Evolutionary conservation across 2,888 invertebrate genomes (phyloP), one percentile per base, ranked within the genome.

Genomic region (Drosophila nigritarsus): DNA sequence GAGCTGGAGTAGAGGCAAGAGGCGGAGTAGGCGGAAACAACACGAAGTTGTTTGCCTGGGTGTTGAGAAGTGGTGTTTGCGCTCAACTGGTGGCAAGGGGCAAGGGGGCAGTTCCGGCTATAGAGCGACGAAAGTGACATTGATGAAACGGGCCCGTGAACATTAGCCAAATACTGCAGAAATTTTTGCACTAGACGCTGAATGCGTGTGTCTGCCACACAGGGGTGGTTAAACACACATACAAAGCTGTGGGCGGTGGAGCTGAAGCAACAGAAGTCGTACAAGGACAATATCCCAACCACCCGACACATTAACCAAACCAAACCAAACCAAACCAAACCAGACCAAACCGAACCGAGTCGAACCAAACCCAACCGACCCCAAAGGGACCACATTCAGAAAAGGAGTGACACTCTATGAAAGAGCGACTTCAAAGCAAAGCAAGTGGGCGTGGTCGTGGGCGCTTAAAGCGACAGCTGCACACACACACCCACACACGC

Each of bases 101-200:
- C 8, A 11, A 29, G 18, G 51, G 18, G 48, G 27, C 20, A 27
- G 54, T 42, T 53, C 45, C 51, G 58, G 45, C 58, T 45, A 45
- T 27, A 48, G 61, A 27, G 34, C 56, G 42, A 45, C 32, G 45
- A 62, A 73, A 78, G 70, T 77, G 85, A 82, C 82, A 85, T 82
- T 82, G 82, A 82, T 82, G 85, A 86, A 86, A 78, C 81, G 86
- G 67, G 75, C 86, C 83, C 62, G 70, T 78, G 83, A 80, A 82
- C 82, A 85, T 85, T 86, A 82, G 86, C 86, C 78, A 83, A 82
- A 82, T 83, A 80, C 77, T 85, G 77, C 75, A 75, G 61, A 83
- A 76, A 83, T 71, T 86, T 76, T 80, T 58, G 75, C 82, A 82
- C 83, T 65, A 66, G 55, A 61, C 65, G 30, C 38, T 9, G 34